Conservation (phyloP, 2,888 invertebrate genomes). For the Morpho deidamia region DNA sequence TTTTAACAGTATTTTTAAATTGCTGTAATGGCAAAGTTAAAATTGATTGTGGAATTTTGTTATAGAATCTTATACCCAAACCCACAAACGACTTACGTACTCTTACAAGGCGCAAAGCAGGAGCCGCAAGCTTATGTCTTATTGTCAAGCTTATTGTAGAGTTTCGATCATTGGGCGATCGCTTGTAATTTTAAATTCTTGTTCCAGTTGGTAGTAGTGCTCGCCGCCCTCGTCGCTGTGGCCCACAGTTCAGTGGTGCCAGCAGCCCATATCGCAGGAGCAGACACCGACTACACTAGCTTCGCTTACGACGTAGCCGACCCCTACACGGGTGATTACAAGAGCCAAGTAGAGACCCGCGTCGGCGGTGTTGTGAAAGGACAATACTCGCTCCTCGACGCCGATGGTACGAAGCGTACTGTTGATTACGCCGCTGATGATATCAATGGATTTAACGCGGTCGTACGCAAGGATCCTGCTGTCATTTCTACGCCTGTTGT, state of each 20-base stretch:
- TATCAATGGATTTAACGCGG: slow-evolving; percentile 77
- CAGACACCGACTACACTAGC: slow-evolving; percentile 70
- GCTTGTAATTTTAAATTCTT: slow-evolving; percentile 20
- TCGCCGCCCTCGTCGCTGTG: slow-evolving; percentile 57
- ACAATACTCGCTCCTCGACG: slow-evolving; percentile 75
- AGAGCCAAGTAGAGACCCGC: slow-evolving; percentile 76
- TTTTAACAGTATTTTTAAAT: too few species aligned
- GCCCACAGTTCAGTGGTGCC: slow-evolving; percentile 65
- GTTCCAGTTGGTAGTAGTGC: slow-evolving; percentile 60
- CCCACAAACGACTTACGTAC: too few species aligned
- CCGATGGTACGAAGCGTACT: slow-evolving; percentile 76
- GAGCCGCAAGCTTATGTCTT: too few species aligned
- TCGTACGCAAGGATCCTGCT: slow-evolving; percentile 73
- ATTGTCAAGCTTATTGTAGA: too few species aligned
- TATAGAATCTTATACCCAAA: too few species aligned
- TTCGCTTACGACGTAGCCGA: slow-evolving; percentile 79
- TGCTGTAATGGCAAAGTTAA: too few species aligned
- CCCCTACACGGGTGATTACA: slow-evolving; percentile 76
- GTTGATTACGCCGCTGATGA: slow-evolving; percentile 79
- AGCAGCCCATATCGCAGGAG: slow-evolving; percentile 52
- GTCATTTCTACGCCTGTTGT: slow-evolving; percentile 49
- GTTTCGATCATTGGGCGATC: too few species aligned
- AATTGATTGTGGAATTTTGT: too few species aligned
- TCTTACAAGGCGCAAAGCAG: too few species aligned
- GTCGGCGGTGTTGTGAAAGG: slow-evolving; percentile 73